Evolutionary conservation across 2,113 vertebrate species (phyloP).

Genomic region (Anarrhichthys ocellatus): DNA sequence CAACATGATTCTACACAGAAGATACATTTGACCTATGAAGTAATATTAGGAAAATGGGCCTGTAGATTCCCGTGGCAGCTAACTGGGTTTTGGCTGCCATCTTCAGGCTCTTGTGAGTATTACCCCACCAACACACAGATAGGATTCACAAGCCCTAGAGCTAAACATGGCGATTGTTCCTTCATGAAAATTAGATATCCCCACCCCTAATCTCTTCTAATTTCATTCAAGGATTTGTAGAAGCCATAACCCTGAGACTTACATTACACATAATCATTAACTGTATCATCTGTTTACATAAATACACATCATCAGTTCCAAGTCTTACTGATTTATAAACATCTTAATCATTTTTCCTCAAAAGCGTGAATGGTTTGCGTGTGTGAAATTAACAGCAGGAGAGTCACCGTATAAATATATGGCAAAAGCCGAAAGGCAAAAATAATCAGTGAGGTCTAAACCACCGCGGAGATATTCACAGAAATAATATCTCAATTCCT

Average conservation of each 20-base stretch:
- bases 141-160: conserved; percentile 70
- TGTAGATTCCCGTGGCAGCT: conserved; percentile 56
- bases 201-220: conserved; percentile 75
- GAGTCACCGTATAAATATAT: conserved; percentile 52
- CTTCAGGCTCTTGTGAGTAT: conserved; percentile 78
- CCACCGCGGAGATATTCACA: conserved; percentile 38
- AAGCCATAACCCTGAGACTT: conserved; percentile 67
- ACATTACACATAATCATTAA: conserved; percentile 57
- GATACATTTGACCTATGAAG: conserved; percentile 76
- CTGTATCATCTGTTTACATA: conserved; percentile 60
- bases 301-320: conserved; percentile 53
- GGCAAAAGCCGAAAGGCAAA: conserved; percentile 41
- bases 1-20: conserved; percentile 64
- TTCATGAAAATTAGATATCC: conserved; percentile 78
- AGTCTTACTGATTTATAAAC: conserved; percentile 56
- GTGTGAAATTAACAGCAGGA: conserved; percentile 46
- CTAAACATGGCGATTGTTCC: conserved; percentile 74
- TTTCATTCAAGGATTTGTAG: conserved; percentile 74
- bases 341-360: conserved; percentile 58
- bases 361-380: conserved; percentile 61
- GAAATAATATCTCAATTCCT: conserved; percentile 48
- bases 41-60: conserved; percentile 65
- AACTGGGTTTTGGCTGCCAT: conserved; percentile 86
- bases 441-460: conserved; percentile 50
- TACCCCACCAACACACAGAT: conserved; percentile 36